These are phyloP conservation scores for Pachypsylla venusta DNA, from an alignment of 1,140 invertebrate genomes.

Conservation along the genomic window DNA sequence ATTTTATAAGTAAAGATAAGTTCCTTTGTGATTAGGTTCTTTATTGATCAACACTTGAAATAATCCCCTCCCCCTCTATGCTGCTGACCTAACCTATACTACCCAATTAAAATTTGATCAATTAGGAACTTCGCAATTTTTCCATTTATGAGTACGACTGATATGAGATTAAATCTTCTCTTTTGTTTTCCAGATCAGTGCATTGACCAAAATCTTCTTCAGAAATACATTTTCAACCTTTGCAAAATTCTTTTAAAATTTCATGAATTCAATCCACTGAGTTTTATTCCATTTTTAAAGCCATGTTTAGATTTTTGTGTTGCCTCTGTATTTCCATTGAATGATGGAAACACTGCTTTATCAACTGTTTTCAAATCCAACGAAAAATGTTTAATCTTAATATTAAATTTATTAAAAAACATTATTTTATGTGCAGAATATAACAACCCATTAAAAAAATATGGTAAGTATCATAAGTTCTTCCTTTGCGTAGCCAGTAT, in stretches of 20 bases:
- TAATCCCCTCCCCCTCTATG: too few relatives aligned
- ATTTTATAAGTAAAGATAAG: too few relatives aligned
- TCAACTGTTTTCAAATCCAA: too few relatives aligned
- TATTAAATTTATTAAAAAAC: constrained; percentile 73
- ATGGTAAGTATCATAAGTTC: constrained; percentile 11
- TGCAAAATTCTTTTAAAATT: constrained; percentile 62
- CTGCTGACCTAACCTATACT: too few relatives aligned
- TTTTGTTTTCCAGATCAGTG: too few relatives aligned
- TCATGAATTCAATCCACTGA: constrained; percentile 57
- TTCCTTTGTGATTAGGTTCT: too few relatives aligned
- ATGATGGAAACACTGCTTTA: not conserved
- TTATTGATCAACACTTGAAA: too few relatives aligned
- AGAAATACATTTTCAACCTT: constrained; percentile 65
- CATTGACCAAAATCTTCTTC: constrained; percentile 33
- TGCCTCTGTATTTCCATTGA: constrained; percentile 67
- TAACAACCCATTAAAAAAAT: constrained; percentile 32
- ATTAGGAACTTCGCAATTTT: too few relatives aligned
- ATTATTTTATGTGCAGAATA: constrained; percentile 63
- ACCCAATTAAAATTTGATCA: too few relatives aligned
- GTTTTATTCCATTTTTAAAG: constrained; percentile 61
- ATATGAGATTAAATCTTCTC: too few relatives aligned
- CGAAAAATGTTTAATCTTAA: constrained; percentile 74
- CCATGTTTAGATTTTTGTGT: constrained; percentile 64
- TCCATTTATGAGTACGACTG: too few relatives aligned
- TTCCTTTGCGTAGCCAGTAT: not conserved